Evolutionary conservation across 1,140 invertebrate species (phyloP), one percentile per base, ranked within the genome.

Genomic region (Sarcophaga bullata): DNA sequence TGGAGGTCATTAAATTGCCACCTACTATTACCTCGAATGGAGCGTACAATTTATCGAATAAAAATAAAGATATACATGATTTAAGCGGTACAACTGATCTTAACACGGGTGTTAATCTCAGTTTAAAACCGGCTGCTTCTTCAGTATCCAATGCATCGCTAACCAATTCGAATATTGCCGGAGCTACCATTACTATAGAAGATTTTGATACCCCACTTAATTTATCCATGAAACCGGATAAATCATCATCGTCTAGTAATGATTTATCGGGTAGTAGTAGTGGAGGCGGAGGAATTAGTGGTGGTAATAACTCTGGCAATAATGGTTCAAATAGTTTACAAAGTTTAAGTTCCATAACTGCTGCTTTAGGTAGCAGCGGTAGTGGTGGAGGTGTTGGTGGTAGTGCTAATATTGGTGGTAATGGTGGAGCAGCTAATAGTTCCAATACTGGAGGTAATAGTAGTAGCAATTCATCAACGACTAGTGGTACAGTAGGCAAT

Each of bases 141-240:
- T 73, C 62, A 6, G 80, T 78, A 15, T 73, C 81, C 8, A 58
- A 47, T 46, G n/a, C 80, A 37, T 13, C 80, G 50, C 48, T 80
- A 47, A 62, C 76, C 37, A 7, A 85, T 88, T 83, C 90, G 88
- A 84, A 89, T 88, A 73, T 3, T 81, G 82, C 46, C 84, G 86
- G 78, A 19, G 49, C 52, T 84, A 86, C 58, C 52, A 92, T 91
- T 81, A 91, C 90, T 80, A 88, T 91, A 7, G 91, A 92, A 82
- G 93, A 94, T 68, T 92, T 92, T 6, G 95, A 96, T 85, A 93
- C 94, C 0, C 95, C 95, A 0, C 91, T 97, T 17, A 96, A 97
- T 90, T 92, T 97, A 1, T 96, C 95, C 6, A 91, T 96, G 82
- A 97, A 96, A 89, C 94, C 95, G 25, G 90, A 93, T 80, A 90